Conservation (phyloP, 2,113 vertebrate genomes). For the Oreochromis spilurus region DNA sequence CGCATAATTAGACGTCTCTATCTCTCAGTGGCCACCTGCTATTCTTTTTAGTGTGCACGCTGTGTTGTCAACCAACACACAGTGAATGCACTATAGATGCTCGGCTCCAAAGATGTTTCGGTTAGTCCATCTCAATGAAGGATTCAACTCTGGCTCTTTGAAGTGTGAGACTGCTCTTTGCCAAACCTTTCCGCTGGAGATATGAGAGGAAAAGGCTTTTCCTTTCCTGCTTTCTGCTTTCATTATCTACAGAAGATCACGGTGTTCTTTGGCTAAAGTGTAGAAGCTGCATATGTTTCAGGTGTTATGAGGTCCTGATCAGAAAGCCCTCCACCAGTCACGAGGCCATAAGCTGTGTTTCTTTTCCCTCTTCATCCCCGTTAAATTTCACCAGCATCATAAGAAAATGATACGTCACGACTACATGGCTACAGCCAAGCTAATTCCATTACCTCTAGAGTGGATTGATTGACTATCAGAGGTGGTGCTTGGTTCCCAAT, state of each 20-base stretch:
- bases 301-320: background rate
- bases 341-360: background rate
- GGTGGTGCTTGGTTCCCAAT: background rate
- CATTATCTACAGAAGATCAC: background rate
- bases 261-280: background rate
- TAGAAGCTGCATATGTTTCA: background rate
- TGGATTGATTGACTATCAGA: background rate
- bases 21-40: constrained; percentile 29
- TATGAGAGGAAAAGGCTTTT: background rate
- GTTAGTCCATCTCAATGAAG: background rate
- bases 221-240: background rate
- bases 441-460: background rate
- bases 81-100: background rate
- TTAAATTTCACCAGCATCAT: constrained; percentile 33
- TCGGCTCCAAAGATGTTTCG: background rate
- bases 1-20: constrained; percentile 11
- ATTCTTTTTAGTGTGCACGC: background rate
- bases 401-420: constrained; percentile 20
- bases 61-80: constrained; percentile 1
- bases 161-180: constrained; percentile 5
- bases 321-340: background rate
- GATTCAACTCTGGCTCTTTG: constrained; percentile 7
- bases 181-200: background rate
- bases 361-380: background rate
- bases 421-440: background rate